Evolutionary conservation across 2,888 invertebrate species (phyloP).

Genomic region (Entomobrya proxima): DNA sequence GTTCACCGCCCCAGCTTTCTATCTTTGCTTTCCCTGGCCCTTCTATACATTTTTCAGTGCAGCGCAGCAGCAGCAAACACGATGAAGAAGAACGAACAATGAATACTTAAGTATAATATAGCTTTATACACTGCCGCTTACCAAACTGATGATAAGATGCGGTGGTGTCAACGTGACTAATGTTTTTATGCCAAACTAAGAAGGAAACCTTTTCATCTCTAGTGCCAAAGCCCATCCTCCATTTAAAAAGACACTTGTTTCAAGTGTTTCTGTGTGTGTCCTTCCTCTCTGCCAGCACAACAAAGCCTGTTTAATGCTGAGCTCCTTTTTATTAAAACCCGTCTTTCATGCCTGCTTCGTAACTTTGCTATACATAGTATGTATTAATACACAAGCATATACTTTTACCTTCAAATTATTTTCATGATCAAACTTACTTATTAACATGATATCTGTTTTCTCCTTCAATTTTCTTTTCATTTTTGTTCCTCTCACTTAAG

Average conservation of each 20-base stretch:
- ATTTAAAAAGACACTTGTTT: constrained; percentile 9
- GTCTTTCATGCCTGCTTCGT: neutral
- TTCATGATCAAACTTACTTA: neutral
- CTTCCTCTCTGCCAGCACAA: neutral
- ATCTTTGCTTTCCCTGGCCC: neutral
- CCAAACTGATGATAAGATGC: neutral
- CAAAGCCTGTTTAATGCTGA: neutral
- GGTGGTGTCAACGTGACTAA: constrained; percentile 21
- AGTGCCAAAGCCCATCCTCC: neutral
- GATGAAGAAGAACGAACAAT: neutral
- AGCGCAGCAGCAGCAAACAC: no score
- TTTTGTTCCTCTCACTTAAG: neutral
- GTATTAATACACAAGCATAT: neutral
- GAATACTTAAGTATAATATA: neutral
- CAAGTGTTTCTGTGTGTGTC: neutral
- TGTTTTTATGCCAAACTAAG: constrained; percentile 13
- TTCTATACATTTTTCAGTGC: neutral
- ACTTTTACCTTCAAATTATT: neutral
- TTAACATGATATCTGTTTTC: neutral
- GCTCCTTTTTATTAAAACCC: no score
- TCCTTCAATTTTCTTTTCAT: constrained; percentile 5
- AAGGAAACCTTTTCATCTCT: neutral
- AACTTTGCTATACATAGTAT: neutral
- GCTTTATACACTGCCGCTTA: neutral
- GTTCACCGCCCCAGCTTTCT: neutral